phyloP scores from a whole-genome alignment of 2,888 invertebrate genomes.

The Folsomia manolachei region DNA sequence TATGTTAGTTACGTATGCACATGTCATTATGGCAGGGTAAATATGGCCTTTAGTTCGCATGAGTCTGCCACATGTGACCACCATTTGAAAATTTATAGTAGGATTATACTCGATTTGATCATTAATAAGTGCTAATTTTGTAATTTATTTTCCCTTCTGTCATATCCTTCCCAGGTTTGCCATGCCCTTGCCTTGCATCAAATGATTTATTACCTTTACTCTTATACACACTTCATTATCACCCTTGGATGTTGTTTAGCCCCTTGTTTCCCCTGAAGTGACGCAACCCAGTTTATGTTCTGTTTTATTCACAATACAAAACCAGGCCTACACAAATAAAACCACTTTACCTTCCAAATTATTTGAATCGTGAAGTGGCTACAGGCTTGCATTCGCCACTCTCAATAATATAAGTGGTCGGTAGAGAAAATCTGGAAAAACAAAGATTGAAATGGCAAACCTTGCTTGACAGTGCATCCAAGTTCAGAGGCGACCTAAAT shows the following conservation, averaged over 20 bases:
- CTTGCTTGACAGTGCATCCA: no score
- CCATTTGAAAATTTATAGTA: conserved; percentile 47
- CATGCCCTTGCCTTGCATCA: conserved; percentile 23
- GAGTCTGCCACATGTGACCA: conserved; percentile 27
- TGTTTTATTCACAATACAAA: no score
- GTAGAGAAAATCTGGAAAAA: no score
- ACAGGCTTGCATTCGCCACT: no score
- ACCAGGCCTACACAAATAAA: no score
- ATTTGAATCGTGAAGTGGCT: no score
- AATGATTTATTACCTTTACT: conserved; percentile 43
- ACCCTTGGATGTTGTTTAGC: background rate
- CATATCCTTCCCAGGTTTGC: conserved; percentile 36
- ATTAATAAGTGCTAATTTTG: conserved; percentile 51
- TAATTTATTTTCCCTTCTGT: conserved; percentile 50
- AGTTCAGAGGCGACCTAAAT: no score
- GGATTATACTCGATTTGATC: conserved; percentile 48
- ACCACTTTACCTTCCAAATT: no score
- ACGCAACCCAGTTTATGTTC: background rate
- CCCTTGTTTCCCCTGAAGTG: background rate
- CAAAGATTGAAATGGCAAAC: no score
- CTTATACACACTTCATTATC: conserved; percentile 19
- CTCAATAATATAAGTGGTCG: no score
- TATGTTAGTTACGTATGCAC: conserved; percentile 24
- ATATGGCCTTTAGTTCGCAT: no score
- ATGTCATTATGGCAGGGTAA: conserved; percentile 21